Evolutionary conservation across 1,140 invertebrate species (phyloP).

Genomic region (Laupala kohalensis): DNA sequence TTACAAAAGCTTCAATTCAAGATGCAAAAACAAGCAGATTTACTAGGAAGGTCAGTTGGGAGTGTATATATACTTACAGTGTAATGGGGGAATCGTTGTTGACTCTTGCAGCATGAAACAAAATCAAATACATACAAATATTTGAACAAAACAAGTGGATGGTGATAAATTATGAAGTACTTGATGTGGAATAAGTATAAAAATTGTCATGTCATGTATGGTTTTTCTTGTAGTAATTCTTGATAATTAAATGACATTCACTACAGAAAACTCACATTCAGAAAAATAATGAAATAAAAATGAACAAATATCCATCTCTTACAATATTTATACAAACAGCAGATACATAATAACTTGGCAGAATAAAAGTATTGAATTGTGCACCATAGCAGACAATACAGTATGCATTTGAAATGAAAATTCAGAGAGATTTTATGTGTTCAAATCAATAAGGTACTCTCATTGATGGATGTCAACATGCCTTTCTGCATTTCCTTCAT

Average conservation of each 20-base stretch:
- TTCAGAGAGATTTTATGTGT: too few species aligned
- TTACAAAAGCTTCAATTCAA: neutral
- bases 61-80: neutral
- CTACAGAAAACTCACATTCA: neutral
- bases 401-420: too few species aligned
- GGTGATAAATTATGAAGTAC: neutral
- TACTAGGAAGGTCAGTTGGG: neutral
- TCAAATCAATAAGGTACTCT: too few species aligned
- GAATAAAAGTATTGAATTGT: too few species aligned
- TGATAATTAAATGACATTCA: neutral
- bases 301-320: neutral
- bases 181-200: neutral
- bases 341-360: too few species aligned
- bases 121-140: neutral
- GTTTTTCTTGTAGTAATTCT: neutral
- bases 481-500: too few species aligned
- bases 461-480: too few species aligned
- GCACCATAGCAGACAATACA: too few species aligned
- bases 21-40: neutral
- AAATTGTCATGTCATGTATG: neutral
- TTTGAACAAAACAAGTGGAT: neutral
- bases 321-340: neutral
- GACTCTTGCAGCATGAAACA: neutral
- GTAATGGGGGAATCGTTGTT: neutral
- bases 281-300: neutral